Percentiles rank a stretch among this genome's conserved stretches.
Evolutionary conservation across 2,113 vertebrate species (phyloP).

Genomic region (Boulengeromyrus knoepffleri): DNA sequence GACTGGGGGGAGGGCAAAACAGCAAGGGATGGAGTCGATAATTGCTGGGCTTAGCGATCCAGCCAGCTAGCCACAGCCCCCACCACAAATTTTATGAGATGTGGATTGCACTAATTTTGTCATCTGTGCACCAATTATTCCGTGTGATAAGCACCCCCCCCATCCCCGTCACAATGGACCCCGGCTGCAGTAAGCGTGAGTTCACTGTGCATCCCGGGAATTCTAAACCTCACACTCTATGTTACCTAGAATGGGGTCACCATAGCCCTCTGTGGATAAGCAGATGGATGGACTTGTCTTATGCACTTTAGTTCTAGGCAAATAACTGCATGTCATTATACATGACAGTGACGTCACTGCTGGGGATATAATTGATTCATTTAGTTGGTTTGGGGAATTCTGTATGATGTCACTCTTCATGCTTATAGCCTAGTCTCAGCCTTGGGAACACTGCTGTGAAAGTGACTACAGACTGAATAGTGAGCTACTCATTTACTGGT

Average conservation of each 20-base stretch:
- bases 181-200: background rate
- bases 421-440: background rate
- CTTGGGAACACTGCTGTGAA: background rate
- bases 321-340: background rate
- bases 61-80: background rate
- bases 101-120: background rate
- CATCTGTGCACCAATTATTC: background rate
- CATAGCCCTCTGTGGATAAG: background rate
- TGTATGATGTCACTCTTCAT: background rate
- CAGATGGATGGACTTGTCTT: background rate
- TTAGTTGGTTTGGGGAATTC: background rate
- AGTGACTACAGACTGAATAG: background rate
- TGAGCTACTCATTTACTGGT: background rate
- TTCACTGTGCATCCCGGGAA: background rate
- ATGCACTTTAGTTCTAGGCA: background rate
- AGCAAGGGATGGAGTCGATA: background rate
- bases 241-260: background rate
- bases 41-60: background rate
- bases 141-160: background rate
- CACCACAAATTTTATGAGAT: background rate
- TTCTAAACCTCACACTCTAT: background rate
- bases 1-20: background rate
- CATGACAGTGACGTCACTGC: background rate
- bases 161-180: background rate
- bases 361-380: background rate